Evolutionary conservation across 2,113 vertebrate genomes (phyloP).

Genomic region (Cephalopterus ornatus): DNA sequence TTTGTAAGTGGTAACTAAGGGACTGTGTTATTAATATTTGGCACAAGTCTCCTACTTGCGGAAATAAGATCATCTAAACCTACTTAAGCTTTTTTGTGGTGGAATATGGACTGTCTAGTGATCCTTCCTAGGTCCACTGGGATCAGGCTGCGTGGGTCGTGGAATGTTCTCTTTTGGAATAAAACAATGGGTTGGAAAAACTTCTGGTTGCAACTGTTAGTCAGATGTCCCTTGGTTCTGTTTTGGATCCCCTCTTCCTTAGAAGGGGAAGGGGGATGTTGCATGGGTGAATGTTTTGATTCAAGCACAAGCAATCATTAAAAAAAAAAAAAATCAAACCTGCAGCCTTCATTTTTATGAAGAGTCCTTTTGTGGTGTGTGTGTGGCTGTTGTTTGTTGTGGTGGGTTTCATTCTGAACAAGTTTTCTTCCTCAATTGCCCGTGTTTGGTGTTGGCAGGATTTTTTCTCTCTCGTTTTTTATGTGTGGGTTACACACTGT

Average conservation of each 20-base stretch:
- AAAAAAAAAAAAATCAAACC: background rate
- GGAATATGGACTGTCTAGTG: conserved; percentile 20
- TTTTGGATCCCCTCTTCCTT: background rate
- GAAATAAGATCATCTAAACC: conserved; percentile 39
- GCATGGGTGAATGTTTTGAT: background rate
- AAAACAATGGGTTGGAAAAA: conserved; percentile 3
- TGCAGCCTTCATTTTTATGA: background rate
- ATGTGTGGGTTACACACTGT: background rate
- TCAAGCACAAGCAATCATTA: background rate
- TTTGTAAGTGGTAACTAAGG: conserved; percentile 45
- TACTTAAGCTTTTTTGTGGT: background rate
- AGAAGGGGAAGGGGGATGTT: background rate
- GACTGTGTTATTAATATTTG: conserved; percentile 11
- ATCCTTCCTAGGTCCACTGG: background rate
- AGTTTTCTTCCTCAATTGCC: background rate
- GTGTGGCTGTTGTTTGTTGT: background rate
- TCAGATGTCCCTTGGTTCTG: background rate
- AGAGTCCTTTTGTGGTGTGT: background rate
- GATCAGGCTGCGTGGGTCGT: background rate
- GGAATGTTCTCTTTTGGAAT: conserved; percentile 17
- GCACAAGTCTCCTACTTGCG: background rate
- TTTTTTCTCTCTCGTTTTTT: background rate
- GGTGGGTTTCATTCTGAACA: background rate
- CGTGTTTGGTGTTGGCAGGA: background rate
- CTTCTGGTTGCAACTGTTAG: background rate